These are phyloP conservation scores for Apostichopus leukothele DNA, from an alignment of 53 echinoderm and acorn worm species.

Conservation along the genomic window DNA sequence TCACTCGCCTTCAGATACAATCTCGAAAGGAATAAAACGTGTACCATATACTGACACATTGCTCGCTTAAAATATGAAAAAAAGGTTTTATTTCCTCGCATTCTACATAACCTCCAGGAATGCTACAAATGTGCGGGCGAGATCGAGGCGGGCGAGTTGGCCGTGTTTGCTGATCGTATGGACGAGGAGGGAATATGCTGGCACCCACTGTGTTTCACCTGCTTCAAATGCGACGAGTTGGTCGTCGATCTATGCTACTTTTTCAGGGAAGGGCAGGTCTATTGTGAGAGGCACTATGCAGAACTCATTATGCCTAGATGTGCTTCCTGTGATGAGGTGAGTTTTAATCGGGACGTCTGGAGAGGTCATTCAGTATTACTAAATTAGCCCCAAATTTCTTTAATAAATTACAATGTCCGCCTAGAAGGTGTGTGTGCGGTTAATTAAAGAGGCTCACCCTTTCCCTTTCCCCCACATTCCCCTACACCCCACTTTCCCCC, in stretches of 20 bases:
- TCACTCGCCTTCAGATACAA: no score
- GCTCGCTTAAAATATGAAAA: no score
- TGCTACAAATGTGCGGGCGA: conserved; percentile 95
- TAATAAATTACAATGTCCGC: not conserved
- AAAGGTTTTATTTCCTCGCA: no score
- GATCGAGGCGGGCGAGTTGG: conserved; percentile 91
- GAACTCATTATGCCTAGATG: conserved; percentile 91
- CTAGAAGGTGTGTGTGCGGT: no score
- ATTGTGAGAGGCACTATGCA: conserved; percentile 97
- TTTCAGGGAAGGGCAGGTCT: conserved; percentile 89
- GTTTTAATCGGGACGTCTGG: not conserved
- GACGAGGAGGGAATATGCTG: conserved; percentile 85
- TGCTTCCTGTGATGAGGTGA: conserved; percentile 95
- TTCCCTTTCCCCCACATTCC: no score
- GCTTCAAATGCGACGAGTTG: conserved; percentile 83
- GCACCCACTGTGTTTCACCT: conserved; percentile 96
- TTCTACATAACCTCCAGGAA: conserved; percentile 52
- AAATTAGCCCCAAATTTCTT: not conserved
- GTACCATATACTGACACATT: no score
- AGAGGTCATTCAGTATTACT: not conserved
- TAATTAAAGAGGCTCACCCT: no score
- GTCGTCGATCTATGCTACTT: conserved; percentile 91
- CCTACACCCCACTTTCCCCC: no score
- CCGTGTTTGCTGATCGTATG: conserved; percentile 83
- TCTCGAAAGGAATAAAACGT: no score